Base-by-base conservation (phyloP, 2,888 invertebrate genomes). In the Dicycla oo region DNA sequence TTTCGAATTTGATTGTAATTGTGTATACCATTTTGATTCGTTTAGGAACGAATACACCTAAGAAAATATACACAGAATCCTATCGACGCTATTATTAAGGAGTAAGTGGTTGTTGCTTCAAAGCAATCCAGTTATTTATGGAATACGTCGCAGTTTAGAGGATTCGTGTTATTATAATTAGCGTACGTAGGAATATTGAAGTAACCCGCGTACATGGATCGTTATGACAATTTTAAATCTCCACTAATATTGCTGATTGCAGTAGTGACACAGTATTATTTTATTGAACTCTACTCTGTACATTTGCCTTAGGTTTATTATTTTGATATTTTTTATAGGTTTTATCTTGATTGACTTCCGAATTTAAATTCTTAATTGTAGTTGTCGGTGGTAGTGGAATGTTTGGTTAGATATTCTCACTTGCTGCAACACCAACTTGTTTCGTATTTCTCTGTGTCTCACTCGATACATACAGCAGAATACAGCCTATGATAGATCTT, bases 181-280 rank as follows among this genome's bases (percentile, higher is more conserved):
- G 66, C 64, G 75, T 70, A 60, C 65, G 78, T 78, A 78, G 79
- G 38, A 64, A 10, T 76, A 80, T 78, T 73, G 76, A 75, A 80
- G 75, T 81, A 79, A 80, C 78, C 78, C 75, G 70, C 77, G 72
- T 81, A 67, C 73, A 70, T 71, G 72, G 63, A 82, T 86, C 71
- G 80, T 76, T 69, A 73, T 75, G 69, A 71, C 84, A 83, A 80
- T 86, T 86, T 82, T 86, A 83, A 87, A 87, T 90, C 88, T 91
- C 90, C 90, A 90, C 89, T 90, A 90, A 93, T 90, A 89, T 92
- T 92, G 90, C 93, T 93, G 92, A 93, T 91, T 85, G 92, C 93
- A 93, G 93, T 91, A 93, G 91, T 94, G 92, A 94, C 90, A 93
- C 95, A 95, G 95, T 95, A 96, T 96, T 96, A 96, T 95, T 95